A percentile compares a stretch with the other conserved stretches of the same genome.
Conservation (phyloP, 1,140 invertebrate genomes). For the Drosophila carrolli region DNA sequence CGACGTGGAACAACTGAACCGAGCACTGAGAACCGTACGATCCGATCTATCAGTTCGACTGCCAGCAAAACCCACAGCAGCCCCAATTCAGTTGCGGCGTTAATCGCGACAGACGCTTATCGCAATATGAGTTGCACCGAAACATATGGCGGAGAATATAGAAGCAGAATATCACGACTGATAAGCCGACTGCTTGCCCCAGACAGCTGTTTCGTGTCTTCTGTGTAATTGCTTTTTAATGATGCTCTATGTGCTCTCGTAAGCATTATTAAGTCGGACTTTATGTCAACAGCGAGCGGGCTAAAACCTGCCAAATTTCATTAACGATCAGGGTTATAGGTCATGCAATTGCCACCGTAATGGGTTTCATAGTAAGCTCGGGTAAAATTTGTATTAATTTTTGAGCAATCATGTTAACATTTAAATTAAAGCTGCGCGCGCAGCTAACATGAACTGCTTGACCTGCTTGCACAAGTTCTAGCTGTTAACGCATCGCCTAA, state of each 20-base stretch:
- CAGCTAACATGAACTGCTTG: conserved; percentile 17
- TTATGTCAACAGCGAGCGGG: conserved; percentile 2
- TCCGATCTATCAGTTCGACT: conserved; percentile 39
- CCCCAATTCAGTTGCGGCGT: conserved; percentile 54
- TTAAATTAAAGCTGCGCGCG: conserved; percentile 19
- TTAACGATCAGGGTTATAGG: conserved; percentile 20
- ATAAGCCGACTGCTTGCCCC: conserved; percentile 23
- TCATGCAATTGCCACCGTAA: conserved; percentile 9
- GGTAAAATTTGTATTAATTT: neutral
- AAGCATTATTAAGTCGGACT: conserved; percentile 6
- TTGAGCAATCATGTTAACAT: neutral
- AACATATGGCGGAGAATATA: conserved; percentile 18
- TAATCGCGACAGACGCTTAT: conserved; percentile 68
- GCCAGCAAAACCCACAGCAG: conserved; percentile 28
- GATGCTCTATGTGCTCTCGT: neutral
- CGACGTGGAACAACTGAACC: conserved; percentile 60
- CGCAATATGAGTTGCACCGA: conserved; percentile 33
- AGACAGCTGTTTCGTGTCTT: conserved; percentile 29
- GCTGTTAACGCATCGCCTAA: neutral
- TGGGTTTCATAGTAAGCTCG: conserved; percentile 4
- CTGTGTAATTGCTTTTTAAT: conserved; percentile 35
- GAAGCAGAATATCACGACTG: conserved; percentile 17
- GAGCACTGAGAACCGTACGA: conserved; percentile 20
- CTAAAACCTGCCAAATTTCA: neutral
- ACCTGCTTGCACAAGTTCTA: conserved; percentile 1